Evolutionary conservation across 2,888 invertebrate genomes (phyloP).

Genomic region (Camponotus fellah): DNA sequence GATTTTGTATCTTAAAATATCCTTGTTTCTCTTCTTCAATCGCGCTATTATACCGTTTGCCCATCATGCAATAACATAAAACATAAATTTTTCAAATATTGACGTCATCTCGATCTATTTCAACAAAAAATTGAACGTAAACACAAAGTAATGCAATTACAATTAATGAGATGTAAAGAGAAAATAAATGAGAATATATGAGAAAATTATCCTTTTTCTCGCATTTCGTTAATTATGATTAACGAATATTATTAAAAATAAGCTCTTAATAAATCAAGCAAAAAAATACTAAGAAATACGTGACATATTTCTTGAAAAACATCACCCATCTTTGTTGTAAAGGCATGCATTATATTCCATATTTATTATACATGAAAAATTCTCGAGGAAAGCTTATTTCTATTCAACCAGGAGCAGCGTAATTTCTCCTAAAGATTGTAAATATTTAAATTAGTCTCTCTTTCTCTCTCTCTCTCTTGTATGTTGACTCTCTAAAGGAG

Average conservation of each 20-base stretch:
- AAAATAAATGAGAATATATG: too few relatives aligned
- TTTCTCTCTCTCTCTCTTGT: too few relatives aligned
- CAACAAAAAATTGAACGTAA: background rate
- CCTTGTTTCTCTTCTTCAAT: background rate
- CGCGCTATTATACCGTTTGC: background rate
- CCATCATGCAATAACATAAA: background rate
- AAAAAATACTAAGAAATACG: background rate
- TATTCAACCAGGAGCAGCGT: slow-evolving; percentile 1
- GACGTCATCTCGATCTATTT: background rate
- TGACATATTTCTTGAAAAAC: background rate
- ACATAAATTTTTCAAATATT: background rate
- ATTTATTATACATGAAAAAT: background rate
- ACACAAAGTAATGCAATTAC: background rate
- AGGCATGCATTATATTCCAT: background rate
- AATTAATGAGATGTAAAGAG: background rate
- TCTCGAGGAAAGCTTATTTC: background rate
- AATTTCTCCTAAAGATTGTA: slow-evolving; percentile 2
- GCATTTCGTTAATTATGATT: background rate
- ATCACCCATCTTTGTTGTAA: background rate
- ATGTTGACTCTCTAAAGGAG: slow-evolving; percentile 59
- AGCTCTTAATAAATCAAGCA: background rate
- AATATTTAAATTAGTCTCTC: background rate
- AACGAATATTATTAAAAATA: background rate
- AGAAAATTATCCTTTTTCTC: background rate
- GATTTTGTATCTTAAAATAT: slow-evolving; percentile 23